Evolutionary conservation across 2,888 invertebrate genomes (phyloP), one percentile per base, ranked within the genome.

Genomic region (Suillia variegata): DNA sequence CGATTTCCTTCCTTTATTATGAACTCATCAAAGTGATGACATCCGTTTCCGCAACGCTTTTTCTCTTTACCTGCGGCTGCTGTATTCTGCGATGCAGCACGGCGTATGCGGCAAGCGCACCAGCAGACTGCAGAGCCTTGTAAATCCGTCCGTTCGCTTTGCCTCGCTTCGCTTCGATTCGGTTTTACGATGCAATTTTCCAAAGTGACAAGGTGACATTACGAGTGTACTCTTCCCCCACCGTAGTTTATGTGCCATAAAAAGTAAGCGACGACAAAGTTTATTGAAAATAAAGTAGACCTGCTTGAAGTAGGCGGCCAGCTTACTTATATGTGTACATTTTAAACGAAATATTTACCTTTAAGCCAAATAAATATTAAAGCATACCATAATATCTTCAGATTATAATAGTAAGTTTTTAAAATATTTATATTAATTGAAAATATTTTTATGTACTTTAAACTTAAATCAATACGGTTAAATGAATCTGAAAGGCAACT

Each of bases 11-110:
- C 67, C 69, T 63, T 54, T 62, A 64, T 64, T 63, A 70, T 66
- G 66, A 66, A 68, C 68, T 65, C 70, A 68, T 70, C 70, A 70
- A 68, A 70, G 64, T 66, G 70, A 67, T 67, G 66, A 66, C 66
- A 68, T 68, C 64, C 66, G 65, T 58, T 64, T 64, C 64, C 65
- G 65, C 53, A 20, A 33, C 31, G 21, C 24, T 45, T 57, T 45
- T 38, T 57, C 42, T 51, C 18, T 33, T 24, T 24, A 6, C 15
- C 22, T 18, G 10, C 49, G 13, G 17, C 48, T 55, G 45, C 17
- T 26, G 15, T 8, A 8, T 38, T n/a, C 6, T 12, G 12, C 31
- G 12, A 31, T 31, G 6, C 6, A 6, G 31, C 21, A 26, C 59
- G 50, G 49, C 26, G 22, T 31, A 48, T 56, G 6, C 22, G 31